phyloP scores from a whole-genome alignment of 1,140 invertebrate genomes.

The Triops longicaudatus region DNA sequence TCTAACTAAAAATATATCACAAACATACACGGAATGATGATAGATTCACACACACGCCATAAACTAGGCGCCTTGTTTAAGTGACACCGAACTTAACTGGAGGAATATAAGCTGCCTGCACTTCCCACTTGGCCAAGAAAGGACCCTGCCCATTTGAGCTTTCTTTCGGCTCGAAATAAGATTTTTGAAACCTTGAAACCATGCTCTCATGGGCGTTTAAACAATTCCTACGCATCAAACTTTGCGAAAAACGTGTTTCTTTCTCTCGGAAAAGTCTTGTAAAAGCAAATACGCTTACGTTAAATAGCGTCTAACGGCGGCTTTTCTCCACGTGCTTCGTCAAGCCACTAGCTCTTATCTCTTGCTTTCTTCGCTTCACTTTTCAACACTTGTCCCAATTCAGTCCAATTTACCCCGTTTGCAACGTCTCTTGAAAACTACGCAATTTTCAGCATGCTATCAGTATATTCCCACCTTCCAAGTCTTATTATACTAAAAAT shows the following conservation, averaged over 20 bases:
- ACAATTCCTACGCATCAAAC: no score
- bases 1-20: neutral
- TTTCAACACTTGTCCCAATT: no score
- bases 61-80: slow-evolving; percentile 10
- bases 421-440: no score
- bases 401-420: no score
- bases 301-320: no score
- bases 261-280: no score
- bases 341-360: no score
- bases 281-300: no score
- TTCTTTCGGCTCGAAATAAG: neutral
- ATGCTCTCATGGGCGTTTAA: neutral
- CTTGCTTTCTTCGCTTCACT: no score
- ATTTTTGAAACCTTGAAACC: neutral
- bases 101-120: slow-evolving; percentile 19
- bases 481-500: no score
- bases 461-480: neutral
- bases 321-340: no score
- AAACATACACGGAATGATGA: neutral
- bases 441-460: neutral
- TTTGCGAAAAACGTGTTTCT: no score
- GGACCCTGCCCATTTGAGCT: neutral
- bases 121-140: neutral
- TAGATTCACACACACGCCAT: neutral
- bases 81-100: neutral